Conservation (phyloP, 2,113 vertebrate genomes). For the Sylvilagus bachmani region DNA sequence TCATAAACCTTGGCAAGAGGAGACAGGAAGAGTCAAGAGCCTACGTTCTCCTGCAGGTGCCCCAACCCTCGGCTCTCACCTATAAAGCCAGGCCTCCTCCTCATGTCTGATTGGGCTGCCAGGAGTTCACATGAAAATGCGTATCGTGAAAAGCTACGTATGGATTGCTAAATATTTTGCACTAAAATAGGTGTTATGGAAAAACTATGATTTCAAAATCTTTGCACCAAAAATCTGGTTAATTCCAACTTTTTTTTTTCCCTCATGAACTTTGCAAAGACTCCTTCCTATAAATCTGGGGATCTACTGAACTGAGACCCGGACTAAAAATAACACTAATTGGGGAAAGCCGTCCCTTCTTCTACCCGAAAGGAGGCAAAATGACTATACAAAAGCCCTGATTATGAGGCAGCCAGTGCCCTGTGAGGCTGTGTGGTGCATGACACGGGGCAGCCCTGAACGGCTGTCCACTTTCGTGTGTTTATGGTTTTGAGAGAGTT, state of each 20-base stretch:
- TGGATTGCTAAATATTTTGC: too few species aligned
- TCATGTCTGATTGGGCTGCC: too few species aligned
- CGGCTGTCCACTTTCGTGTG: not conserved
- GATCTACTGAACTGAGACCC: not conserved
- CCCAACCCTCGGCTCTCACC: not conserved
- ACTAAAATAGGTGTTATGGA: too few species aligned
- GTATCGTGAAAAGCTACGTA: too few species aligned
- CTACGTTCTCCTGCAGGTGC: not conserved
- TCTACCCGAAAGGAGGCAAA: not conserved
- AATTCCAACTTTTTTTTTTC: too few species aligned
- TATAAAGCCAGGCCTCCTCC: not conserved
- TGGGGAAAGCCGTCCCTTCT: not conserved
- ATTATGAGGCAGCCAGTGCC: fast-evolving
- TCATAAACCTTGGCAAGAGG: constrained; percentile 95
- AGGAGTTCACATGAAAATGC: too few species aligned
- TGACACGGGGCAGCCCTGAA: not conserved
- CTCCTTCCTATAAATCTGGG: not conserved
- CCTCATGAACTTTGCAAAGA: too few species aligned
- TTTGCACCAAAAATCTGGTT: too few species aligned
- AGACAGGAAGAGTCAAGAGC: not conserved
- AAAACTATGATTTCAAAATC: too few species aligned
- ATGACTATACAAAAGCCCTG: not conserved
- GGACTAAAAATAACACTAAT: not conserved
- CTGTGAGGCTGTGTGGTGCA: not conserved
- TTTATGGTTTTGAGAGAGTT: constrained; percentile 8